Conservation (phyloP, 2,113 vertebrate genomes). For the Tenebrosternarchus preto region DNA sequence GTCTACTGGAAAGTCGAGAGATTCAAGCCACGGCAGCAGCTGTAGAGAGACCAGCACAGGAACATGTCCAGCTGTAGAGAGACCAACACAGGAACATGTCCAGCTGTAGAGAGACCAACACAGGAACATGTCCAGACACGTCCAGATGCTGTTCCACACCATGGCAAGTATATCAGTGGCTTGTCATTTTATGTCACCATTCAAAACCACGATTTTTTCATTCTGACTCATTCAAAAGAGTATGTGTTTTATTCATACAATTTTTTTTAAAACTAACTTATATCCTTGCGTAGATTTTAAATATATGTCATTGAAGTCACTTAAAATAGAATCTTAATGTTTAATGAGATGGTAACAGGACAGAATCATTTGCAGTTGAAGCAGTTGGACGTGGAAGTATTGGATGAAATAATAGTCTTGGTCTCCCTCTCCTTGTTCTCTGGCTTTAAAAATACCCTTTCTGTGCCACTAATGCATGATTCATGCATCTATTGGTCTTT, state of each 20-base stretch:
- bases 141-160: neutral
- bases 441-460: conserved; percentile 44
- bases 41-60: too few relatives aligned
- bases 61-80: too few relatives aligned
- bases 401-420: conserved; percentile 36
- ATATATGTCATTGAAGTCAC: conserved; percentile 45
- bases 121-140: too few relatives aligned
- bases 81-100: too few relatives aligned
- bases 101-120: too few relatives aligned
- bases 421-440: conserved; percentile 40
- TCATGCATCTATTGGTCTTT: conserved; percentile 43
- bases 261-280: conserved; percentile 30
- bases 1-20: too few relatives aligned
- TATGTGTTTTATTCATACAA: conserved; percentile 37
- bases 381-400: conserved; percentile 6
- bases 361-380: conserved; percentile 42
- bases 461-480: conserved; percentile 47
- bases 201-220: neutral
- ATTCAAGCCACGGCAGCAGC: too few relatives aligned
- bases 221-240: conserved; percentile 15
- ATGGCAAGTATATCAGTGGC: neutral
- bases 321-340: conserved; percentile 52
- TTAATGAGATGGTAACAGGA: conserved; percentile 39
- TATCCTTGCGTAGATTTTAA: conserved; percentile 17
- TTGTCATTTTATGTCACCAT: neutral